Percentiles rank a stretch among this genome's conserved stretches.
Conservation (phyloP, 92 coral and sea anemone genomes). For the Pocillopora grandis region DNA sequence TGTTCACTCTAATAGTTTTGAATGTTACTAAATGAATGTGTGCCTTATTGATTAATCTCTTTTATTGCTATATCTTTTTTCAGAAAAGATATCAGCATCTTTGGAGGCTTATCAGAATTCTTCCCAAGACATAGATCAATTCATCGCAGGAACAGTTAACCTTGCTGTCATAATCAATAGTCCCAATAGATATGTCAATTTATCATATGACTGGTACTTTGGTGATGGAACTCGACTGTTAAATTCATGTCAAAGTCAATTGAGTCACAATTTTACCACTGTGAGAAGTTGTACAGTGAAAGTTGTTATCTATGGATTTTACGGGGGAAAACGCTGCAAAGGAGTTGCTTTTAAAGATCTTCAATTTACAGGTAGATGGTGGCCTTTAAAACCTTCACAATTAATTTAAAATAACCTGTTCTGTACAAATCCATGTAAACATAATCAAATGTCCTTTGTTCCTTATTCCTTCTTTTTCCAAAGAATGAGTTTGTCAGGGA, state of each 20-base stretch:
- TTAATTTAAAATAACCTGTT: no score
- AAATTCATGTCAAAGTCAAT: conserved; percentile 1
- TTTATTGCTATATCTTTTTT: background rate
- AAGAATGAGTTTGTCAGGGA: background rate
- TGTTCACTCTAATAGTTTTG: no score
- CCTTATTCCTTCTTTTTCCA: background rate
- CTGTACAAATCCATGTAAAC: no score
- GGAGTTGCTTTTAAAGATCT: conserved; percentile 37
- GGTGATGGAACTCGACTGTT: conserved; percentile 58
- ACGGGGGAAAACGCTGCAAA: conserved; percentile 29
- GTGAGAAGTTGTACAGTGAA: conserved; percentile 33
- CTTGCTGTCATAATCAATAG: conserved; percentile 43
- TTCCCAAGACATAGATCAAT: background rate
- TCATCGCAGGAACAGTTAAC: conserved; percentile 56
- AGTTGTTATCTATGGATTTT: conserved; percentile 46
- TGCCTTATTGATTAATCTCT: background rate
- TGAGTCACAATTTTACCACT: conserved; percentile 54
- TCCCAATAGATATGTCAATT: conserved; percentile 29
- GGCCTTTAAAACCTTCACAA: no score
- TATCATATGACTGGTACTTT: conserved; percentile 68
- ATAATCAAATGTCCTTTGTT: background rate
- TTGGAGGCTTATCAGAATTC: conserved; percentile 3
- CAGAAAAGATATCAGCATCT: background rate
- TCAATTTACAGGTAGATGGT: background rate
- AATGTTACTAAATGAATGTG: background rate